Conservation (phyloP, 2,113 vertebrate species). For the Hypanus sabinus region DNA sequence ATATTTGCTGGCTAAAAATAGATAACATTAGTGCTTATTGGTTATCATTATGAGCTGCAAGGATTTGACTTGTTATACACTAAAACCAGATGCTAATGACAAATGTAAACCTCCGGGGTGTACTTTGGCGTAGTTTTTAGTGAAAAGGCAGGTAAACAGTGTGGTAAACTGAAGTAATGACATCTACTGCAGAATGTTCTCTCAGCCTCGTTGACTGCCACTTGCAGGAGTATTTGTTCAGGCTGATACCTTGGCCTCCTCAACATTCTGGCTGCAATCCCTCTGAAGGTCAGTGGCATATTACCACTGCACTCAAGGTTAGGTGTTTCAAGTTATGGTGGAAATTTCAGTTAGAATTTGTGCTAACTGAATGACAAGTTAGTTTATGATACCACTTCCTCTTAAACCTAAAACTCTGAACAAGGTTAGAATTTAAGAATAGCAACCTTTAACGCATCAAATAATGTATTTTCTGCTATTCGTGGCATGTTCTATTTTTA, state of each 20-base stretch:
- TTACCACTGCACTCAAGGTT: background rate
- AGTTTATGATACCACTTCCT: conserved; percentile 5
- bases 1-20: background rate
- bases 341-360: background rate
- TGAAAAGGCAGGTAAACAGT: too few relatives aligned
- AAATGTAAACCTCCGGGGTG: background rate
- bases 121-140: background rate
- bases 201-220: too few relatives aligned
- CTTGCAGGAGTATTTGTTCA: too few relatives aligned
- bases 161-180: too few relatives aligned
- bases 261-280: background rate
- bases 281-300: background rate
- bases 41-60: background rate
- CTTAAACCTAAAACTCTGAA: background rate
- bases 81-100: background rate
- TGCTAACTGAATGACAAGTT: background rate
- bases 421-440: background rate
- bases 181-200: too few relatives aligned
- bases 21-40: background rate
- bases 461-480: background rate
- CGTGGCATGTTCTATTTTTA: background rate
- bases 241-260: background rate
- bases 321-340: background rate
- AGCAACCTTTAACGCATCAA: background rate
- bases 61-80: background rate